Evolutionary conservation across 2,797 vertebrate species (phyloP).

Genomic region (Nannoperca australis): DNA sequence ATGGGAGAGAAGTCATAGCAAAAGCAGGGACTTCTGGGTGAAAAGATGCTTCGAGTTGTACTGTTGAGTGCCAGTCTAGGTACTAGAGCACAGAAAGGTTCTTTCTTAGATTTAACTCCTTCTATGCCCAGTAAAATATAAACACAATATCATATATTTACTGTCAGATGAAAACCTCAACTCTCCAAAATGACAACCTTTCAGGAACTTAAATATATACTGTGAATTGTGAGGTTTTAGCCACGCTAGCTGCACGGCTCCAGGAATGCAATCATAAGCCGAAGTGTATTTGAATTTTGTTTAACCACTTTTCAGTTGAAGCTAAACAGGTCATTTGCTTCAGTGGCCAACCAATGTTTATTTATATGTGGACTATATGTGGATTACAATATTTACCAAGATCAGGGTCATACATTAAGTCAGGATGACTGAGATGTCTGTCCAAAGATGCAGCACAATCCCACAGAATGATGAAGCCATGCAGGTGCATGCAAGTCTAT

Average conservation of each 20-base stretch:
- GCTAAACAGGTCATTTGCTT: not conserved
- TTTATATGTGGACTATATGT: not conserved
- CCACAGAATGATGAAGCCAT: not conserved
- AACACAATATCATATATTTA: not conserved
- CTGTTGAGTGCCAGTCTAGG: conserved; percentile 1
- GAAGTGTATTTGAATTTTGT: not conserved
- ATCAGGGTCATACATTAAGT: not conserved
- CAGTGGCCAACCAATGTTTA: not conserved
- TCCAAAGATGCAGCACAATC: not conserved
- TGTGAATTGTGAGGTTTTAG: not conserved
- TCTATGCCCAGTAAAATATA: not conserved
- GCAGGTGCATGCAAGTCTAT: not conserved
- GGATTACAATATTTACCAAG: not conserved
- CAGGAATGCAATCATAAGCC: not conserved
- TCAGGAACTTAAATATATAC: not conserved
- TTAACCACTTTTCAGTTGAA: not conserved
- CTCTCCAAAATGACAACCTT: conserved; percentile 1
- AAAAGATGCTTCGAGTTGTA: conserved; percentile 4
- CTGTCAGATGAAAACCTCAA: not conserved
- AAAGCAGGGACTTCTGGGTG: conserved; percentile 14
- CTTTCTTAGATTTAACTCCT: not conserved
- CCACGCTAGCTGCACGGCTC: not conserved
- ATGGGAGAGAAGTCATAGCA: conserved; percentile 25
- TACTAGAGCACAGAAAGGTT: not conserved
- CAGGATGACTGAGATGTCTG: conserved; percentile 2